These are phyloP conservation scores for Zhengitettix transpicula DNA, from an alignment of 2,888 invertebrate genomes.

Conservation along the genomic window DNA sequence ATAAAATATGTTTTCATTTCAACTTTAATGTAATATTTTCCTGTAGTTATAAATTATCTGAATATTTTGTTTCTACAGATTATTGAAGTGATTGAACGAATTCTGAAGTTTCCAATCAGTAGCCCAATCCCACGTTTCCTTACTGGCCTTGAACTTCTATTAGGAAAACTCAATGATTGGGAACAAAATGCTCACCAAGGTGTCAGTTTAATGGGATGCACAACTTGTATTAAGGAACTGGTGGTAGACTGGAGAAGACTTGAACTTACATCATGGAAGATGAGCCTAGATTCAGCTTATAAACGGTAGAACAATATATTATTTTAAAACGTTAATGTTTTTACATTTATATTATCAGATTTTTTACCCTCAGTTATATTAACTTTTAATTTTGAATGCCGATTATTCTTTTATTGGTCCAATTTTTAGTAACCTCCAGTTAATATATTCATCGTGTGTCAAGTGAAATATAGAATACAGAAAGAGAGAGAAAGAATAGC, in stretches of 20 bases:
- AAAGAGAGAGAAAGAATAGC: too few species aligned
- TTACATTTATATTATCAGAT: too few species aligned
- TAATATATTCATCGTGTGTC: too few species aligned
- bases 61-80: conserved; percentile 33
- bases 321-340: too few species aligned
- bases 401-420: too few species aligned
- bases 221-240: conserved; percentile 57
- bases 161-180: conserved; percentile 79
- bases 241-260: conserved; percentile 83
- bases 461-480: too few species aligned
- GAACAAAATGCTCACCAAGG: conserved; percentile 77
- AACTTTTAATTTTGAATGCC: too few species aligned
- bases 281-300: conserved; percentile 34
- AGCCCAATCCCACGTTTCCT: conserved; percentile 77
- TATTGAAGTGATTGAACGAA: conserved; percentile 43
- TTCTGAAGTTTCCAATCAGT: conserved; percentile 53
- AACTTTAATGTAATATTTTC: not conserved
- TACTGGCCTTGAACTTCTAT: conserved; percentile 74
- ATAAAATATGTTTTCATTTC: not conserved
- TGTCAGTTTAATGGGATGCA: conserved; percentile 60
- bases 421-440: too few species aligned
- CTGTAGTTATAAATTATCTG: not conserved
- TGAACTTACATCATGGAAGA: conserved; percentile 78
- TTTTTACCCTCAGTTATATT: too few species aligned
- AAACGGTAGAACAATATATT: not conserved